phyloP scores from a whole-genome alignment of 2,113 vertebrate species.

The Heteronetta atricapilla region DNA sequence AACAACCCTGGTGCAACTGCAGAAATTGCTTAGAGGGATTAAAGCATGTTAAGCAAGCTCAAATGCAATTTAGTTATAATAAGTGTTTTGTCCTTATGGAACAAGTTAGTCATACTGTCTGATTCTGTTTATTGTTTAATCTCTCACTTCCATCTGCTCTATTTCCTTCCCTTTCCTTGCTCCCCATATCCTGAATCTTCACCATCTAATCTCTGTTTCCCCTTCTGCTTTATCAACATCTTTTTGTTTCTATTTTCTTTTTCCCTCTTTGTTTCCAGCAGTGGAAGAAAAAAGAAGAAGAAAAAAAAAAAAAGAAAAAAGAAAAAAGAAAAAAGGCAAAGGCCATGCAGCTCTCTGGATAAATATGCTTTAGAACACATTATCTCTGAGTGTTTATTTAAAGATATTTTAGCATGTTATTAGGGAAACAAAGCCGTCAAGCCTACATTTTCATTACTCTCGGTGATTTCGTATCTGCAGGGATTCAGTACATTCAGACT shows the following conservation, averaged over 20 bases:
- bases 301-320: background rate
- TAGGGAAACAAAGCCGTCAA: background rate
- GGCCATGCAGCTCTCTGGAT: background rate
- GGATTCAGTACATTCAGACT: background rate
- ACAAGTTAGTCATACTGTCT: background rate
- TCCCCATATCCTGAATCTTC: background rate
- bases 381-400: background rate
- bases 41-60: background rate
- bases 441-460: background rate
- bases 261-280: background rate
- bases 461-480: background rate
- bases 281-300: background rate
- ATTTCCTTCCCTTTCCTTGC: background rate
- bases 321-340: background rate
- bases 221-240: background rate
- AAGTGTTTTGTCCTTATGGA: background rate
- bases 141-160: background rate
- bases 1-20: background rate
- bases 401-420: background rate
- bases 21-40: background rate
- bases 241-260: background rate
- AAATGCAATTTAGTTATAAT: background rate
- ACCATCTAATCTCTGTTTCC: background rate
- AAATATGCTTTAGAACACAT: background rate
- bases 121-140: conserved; percentile 26